Evolutionary conservation across 1,140 invertebrate species (phyloP).

Genomic region (Atta texana): DNA sequence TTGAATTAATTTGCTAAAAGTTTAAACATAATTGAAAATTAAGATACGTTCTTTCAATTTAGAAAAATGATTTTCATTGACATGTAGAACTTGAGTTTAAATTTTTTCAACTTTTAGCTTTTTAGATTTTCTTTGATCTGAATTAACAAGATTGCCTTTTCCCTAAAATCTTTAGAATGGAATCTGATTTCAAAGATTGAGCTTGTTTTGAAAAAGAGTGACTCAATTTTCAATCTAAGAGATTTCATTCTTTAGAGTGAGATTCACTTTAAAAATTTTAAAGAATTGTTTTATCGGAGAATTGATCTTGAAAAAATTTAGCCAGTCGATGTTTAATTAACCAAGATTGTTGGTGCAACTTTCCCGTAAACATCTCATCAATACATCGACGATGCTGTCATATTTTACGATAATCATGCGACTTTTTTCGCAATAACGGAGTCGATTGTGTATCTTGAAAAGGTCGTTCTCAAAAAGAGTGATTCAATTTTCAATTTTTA

Average conservation of each 20-base stretch:
- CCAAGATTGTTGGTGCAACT: conserved; percentile 28
- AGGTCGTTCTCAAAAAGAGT: no score
- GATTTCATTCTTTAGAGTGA: no score
- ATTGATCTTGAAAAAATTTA: not conserved
- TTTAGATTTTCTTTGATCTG: no score
- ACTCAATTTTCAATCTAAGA: no score
- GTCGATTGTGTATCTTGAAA: no score
- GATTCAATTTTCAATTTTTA: no score
- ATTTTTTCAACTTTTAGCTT: not conserved
- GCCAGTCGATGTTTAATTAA: not conserved
- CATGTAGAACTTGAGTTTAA: not conserved
- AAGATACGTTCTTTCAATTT: not conserved
- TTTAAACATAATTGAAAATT: not conserved
- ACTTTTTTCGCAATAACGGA: conserved; percentile 12
- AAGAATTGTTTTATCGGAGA: not conserved
- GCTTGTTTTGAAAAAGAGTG: no score
- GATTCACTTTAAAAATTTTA: no score
- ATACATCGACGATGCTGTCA: not conserved
- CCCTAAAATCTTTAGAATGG: no score
- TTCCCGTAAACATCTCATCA: not conserved
- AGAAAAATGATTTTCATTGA: not conserved
- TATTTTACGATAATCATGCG: conserved; percentile 25
- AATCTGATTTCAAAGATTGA: no score
- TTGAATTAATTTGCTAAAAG: not conserved
- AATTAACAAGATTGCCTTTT: not conserved